These are phyloP conservation scores for Agriopis aurantiaria DNA, from an alignment of 2,888 invertebrate genomes.

Conservation along the genomic window DNA sequence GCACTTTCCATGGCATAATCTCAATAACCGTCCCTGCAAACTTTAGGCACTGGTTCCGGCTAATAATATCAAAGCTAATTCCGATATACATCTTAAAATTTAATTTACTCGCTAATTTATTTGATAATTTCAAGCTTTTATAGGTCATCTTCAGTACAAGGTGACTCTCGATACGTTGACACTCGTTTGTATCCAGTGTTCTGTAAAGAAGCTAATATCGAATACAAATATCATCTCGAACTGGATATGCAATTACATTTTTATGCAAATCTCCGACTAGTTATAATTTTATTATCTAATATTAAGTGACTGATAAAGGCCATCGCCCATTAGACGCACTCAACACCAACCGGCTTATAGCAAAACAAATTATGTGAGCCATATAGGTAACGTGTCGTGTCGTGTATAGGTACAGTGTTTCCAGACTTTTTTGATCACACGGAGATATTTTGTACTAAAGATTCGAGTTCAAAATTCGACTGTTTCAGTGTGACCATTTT, in stretches of 20 bases:
- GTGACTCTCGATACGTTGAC: conserved; percentile 39
- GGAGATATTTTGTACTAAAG: no score
- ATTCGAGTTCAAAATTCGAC: no score
- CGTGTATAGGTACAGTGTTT: no score
- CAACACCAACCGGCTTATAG: neutral
- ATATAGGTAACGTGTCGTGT: no score
- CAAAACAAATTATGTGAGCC: neutral
- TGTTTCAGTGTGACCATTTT: no score
- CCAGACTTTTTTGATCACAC: no score
- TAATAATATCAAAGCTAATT: conserved; percentile 83
- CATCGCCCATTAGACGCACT: neutral
- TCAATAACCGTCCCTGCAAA: conserved; percentile 68
- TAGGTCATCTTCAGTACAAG: conserved; percentile 51
- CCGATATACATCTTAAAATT: conserved; percentile 68
- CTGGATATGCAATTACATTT: conserved; percentile 68
- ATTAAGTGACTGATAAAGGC: conserved; percentile 24
- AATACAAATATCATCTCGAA: conserved; percentile 62
- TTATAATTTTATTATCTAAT: conserved; percentile 61
- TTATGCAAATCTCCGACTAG: conserved; percentile 73
- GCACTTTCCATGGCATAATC: conserved; percentile 64
- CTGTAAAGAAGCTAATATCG: conserved; percentile 69
- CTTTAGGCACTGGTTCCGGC: conserved; percentile 82
- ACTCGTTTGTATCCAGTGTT: conserved; percentile 54
- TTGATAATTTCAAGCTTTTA: conserved; percentile 56
- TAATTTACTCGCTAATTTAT: conserved; percentile 51